Evolutionary conservation across 2,888 invertebrate species (phyloP).

Genomic region (Agonopterix subpropinquella): DNA sequence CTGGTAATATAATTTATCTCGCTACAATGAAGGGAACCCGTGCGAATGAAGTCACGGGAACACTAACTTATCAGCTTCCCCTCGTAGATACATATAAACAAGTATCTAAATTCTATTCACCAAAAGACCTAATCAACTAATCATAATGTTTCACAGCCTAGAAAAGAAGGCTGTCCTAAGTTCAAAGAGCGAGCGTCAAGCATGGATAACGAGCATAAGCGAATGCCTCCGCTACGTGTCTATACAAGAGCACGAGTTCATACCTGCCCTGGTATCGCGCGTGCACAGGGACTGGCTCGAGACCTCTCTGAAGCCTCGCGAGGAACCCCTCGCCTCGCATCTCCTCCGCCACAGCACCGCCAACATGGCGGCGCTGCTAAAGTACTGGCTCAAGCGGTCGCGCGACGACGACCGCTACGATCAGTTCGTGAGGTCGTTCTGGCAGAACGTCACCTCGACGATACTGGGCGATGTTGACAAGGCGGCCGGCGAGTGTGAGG

Average conservation of each 20-base stretch:
- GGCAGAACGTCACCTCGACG: conserved; percentile 52
- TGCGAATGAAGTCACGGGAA: no score
- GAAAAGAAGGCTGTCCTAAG: conserved; percentile 73
- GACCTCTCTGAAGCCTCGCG: conserved; percentile 16
- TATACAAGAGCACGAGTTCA: conserved; percentile 19
- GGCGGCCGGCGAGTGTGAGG: background rate
- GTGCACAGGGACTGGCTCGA: conserved; percentile 46
- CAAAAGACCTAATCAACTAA: background rate
- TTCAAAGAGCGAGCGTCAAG: conserved; percentile 81
- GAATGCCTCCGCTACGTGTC: conserved; percentile 80
- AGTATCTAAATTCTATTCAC: no score
- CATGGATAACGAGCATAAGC: conserved; percentile 80
- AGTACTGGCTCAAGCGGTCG: background rate
- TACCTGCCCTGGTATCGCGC: conserved; percentile 28
- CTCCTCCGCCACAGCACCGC: conserved; percentile 35
- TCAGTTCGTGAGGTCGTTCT: conserved; percentile 46
- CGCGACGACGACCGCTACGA: conserved; percentile 30
- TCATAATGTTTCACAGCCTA: conserved; percentile 58
- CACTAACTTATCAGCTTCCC: no score
- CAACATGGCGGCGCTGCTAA: conserved; percentile 33
- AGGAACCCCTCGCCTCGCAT: conserved; percentile 17
- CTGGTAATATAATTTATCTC: no score
- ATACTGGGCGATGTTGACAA: background rate
- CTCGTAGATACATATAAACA: no score
- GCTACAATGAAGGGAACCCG: no score